Evolutionary conservation across 2,797 vertebrate genomes (phyloP), one percentile per base, ranked within the genome.

Genomic region (Muscicapa striata): DNA sequence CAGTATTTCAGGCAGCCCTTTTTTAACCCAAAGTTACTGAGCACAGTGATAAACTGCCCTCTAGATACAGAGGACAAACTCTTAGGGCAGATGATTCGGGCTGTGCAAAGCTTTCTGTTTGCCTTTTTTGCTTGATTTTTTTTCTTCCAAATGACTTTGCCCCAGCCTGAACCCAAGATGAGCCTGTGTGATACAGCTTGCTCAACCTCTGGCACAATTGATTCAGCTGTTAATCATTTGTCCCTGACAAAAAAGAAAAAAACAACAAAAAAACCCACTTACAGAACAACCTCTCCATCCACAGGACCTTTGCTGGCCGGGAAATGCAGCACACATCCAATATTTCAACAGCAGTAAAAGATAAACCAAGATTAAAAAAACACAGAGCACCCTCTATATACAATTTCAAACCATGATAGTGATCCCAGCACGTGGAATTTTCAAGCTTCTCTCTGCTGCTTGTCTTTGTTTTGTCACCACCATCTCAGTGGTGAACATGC

Each of bases 221-320:
- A 97, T 93, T 86, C 79, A 54, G 48, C 69, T 94, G 97, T 98
- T 98, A 98, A 98, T 98, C 94, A 97, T 97, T 98, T 87, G 66
- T 48, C 84, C 73, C 41, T 17, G 88, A 84, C 62, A 63, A 26
- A 38, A 81, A 57, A 26, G 13, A 14, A 61, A 29, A 4, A 12
- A 30, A 32, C 2, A 29, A 45, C 9, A 26, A n/a, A 13, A 61
- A 73, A 52, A 5, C 6, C 23, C 51, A 59, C 87, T 97, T 95
- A 93, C 88, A 86, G 91, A 87, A 95, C 86, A 62, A 58, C 2
- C 38, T 61, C 46, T 78, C 34, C 59, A 22, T 34, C 16, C 1
- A 3, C 0, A 0, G 34, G 61, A 59, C 43, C 45, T 66, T 73
- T 68, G 30, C 52, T 54, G 63, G 40, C 40, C 1, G 6, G 27